Percentiles rank a stretch among this genome's conserved stretches.
phyloP scores from a whole-genome alignment of 2,888 invertebrate genomes.

The Standfussiana lucernea region DNA sequence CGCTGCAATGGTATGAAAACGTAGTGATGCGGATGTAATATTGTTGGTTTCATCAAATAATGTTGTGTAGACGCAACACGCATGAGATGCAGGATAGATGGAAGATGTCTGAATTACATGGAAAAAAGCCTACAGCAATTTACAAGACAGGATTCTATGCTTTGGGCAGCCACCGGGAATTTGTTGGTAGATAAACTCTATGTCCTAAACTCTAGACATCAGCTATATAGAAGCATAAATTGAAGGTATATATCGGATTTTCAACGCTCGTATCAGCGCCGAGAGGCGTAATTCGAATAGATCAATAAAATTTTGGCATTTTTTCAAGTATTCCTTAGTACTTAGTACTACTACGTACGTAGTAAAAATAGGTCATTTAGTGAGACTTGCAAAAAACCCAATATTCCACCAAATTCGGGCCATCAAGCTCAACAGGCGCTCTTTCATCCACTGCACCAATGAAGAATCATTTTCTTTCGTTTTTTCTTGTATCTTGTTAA shows the following conservation, averaged over 20 bases:
- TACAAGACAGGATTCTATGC: not conserved
- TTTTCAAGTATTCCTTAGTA: not conserved
- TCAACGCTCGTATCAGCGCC: not conserved
- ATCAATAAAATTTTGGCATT: not conserved
- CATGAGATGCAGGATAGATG: not conserved
- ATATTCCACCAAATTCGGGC: not conserved
- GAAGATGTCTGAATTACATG: not conserved
- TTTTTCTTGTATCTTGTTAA: conserved; percentile 28
- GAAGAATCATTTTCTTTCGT: conserved; percentile 21
- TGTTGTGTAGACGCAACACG: not conserved
- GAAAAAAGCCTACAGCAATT: not conserved
- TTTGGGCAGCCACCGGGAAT: not conserved
- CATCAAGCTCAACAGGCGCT: not conserved
- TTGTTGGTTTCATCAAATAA: not conserved
- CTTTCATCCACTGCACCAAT: not conserved
- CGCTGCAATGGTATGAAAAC: conserved; percentile 1
- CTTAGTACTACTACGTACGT: not conserved
- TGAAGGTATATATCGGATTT: not conserved
- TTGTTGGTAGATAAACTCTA: not conserved
- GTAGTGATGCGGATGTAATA: not conserved
- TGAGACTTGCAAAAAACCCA: not conserved
- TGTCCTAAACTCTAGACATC: not conserved
- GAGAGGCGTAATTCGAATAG: not conserved
- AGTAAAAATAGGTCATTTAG: not conserved
- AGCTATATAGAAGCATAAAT: not conserved